phyloP scores from a whole-genome alignment of 2,888 invertebrate species.

The Itoplectis maculator region DNA sequence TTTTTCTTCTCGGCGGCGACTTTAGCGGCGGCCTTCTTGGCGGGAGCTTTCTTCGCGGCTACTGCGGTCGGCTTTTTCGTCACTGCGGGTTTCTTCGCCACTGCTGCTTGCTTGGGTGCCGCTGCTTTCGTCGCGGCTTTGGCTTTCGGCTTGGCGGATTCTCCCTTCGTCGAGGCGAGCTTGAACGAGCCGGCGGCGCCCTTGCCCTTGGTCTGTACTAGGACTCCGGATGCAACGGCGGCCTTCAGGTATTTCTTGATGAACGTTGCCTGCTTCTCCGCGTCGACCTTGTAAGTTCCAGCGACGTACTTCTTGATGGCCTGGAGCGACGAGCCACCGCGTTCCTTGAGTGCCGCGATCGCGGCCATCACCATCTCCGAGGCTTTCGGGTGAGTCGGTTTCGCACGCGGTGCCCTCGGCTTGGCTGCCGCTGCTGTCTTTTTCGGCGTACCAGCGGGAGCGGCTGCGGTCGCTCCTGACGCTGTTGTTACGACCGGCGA shows the following conservation, averaged over 20 bases:
- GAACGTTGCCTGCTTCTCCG: slow-evolving; percentile 86
- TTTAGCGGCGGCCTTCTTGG: slow-evolving; percentile 56
- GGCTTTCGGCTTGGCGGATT: slow-evolving; percentile 57
- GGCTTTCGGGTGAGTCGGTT: slow-evolving; percentile 85
- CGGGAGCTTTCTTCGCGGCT: slow-evolving; percentile 66
- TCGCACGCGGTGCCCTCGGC: slow-evolving; percentile 79
- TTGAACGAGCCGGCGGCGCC: slow-evolving; percentile 85
- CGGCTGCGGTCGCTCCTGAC: slow-evolving; percentile 83
- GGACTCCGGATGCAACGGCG: slow-evolving; percentile 85
- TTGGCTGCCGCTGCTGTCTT: slow-evolving; percentile 72
- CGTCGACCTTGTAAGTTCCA: slow-evolving; percentile 86
- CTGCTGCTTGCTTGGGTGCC: slow-evolving; percentile 51
- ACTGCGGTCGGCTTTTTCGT: slow-evolving; percentile 65
- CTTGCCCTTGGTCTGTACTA: slow-evolving; percentile 86
- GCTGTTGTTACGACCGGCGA: slow-evolving; percentile 45
- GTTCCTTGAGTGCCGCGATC: slow-evolving; percentile 85
- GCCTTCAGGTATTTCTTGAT: slow-evolving; percentile 87
- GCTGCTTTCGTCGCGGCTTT: slow-evolving; percentile 40
- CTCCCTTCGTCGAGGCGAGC: slow-evolving; percentile 77
- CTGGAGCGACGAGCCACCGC: slow-evolving; percentile 87
- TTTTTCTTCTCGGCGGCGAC: slow-evolving; percentile 41
- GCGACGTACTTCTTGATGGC: slow-evolving; percentile 88
- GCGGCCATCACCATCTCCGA: slow-evolving; percentile 87
- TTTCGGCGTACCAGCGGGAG: slow-evolving; percentile 80
- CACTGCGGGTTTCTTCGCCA: slow-evolving; percentile 47